Evolutionary conservation across 2,888 invertebrate species (phyloP).

Genomic region (Chymomyza caudatula): DNA sequence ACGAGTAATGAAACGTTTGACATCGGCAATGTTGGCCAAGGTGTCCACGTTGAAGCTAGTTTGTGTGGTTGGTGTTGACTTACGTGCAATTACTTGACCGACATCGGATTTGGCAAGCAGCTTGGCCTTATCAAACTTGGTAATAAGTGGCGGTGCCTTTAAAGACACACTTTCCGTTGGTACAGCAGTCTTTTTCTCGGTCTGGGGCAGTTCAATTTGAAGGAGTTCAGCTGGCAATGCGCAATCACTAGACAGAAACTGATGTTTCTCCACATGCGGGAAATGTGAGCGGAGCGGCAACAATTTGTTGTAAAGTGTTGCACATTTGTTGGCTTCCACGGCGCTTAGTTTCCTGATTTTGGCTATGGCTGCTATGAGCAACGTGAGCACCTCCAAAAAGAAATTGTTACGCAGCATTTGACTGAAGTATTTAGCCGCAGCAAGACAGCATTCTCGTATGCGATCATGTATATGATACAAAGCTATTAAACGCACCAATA

Average conservation of each 20-base stretch:
- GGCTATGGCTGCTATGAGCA: slow-evolving; percentile 69
- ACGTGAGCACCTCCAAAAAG: slow-evolving; percentile 71
- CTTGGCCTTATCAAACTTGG: slow-evolving; percentile 44
- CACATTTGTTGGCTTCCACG: slow-evolving; percentile 50
- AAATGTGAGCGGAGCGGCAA: slow-evolving; percentile 50
- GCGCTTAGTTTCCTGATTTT: slow-evolving; percentile 62
- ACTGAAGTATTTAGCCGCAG: slow-evolving; percentile 66
- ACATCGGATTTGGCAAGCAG: slow-evolving; percentile 51
- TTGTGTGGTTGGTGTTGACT: neutral
- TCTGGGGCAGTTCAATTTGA: neutral
- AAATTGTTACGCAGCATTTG: slow-evolving; percentile 66
- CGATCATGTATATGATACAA: slow-evolving; percentile 65
- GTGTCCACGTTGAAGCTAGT: slow-evolving; percentile 45
- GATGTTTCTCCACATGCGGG: slow-evolving; percentile 51
- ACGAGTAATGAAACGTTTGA: slow-evolving; percentile 62
- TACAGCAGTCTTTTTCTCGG: slow-evolving; percentile 13
- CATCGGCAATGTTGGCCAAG: slow-evolving; percentile 58
- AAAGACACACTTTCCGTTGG: slow-evolving; percentile 5
- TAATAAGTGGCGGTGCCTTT: slow-evolving; percentile 23
- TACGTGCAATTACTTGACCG: slow-evolving; percentile 40
- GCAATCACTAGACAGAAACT: slow-evolving; percentile 41
- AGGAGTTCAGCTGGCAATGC: slow-evolving; percentile 47
- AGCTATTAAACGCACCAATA: slow-evolving; percentile 64
- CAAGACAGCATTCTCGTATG: slow-evolving; percentile 63
- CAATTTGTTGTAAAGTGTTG: slow-evolving; percentile 57